These are phyloP conservation scores for Aleadryas rufinucha DNA, from an alignment of 2,113 vertebrate species.

Conservation along the genomic window DNA sequence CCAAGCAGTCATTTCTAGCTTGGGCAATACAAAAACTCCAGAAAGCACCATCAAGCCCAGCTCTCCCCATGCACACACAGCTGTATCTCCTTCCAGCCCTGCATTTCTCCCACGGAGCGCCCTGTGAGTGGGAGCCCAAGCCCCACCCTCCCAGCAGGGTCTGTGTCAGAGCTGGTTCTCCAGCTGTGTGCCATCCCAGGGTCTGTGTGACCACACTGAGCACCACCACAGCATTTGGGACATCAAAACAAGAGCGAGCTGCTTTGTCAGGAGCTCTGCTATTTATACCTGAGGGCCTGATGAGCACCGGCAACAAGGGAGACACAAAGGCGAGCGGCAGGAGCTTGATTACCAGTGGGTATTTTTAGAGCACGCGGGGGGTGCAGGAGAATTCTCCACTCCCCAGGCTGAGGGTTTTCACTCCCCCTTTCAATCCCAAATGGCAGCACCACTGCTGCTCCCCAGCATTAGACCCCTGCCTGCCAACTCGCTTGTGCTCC, in stretches of 20 bases:
- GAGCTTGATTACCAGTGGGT: conserved; percentile 43
- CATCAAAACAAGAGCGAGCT: neutral
- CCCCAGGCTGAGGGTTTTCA: conserved; percentile 6
- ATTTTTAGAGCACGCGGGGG: conserved; percentile 56
- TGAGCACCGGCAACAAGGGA: conserved; percentile 10
- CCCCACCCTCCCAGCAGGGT: neutral
- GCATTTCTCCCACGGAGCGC: accelerated
- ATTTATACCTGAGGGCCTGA: conserved; percentile 49
- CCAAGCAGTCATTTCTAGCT: neutral
- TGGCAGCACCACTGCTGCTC: conserved; percentile 18
- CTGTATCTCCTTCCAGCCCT: neutral
- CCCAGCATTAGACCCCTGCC: conserved; percentile 36
- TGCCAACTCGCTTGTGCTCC: conserved; percentile 6
- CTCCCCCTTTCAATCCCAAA: neutral
- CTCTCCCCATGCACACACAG: accelerated
- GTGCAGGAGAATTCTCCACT: conserved; percentile 44
- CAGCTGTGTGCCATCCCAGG: neutral
- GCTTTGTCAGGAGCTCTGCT: neutral
- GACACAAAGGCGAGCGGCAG: conserved; percentile 34
- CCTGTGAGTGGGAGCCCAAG: accelerated
- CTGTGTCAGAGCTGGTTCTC: neutral
- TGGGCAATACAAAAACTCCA: neutral
- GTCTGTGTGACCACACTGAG: neutral
- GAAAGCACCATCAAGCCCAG: neutral
- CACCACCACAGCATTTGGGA: neutral